Evolutionary conservation across 2,113 vertebrate genomes (phyloP).

Genomic region (Vombatus ursinus): DNA sequence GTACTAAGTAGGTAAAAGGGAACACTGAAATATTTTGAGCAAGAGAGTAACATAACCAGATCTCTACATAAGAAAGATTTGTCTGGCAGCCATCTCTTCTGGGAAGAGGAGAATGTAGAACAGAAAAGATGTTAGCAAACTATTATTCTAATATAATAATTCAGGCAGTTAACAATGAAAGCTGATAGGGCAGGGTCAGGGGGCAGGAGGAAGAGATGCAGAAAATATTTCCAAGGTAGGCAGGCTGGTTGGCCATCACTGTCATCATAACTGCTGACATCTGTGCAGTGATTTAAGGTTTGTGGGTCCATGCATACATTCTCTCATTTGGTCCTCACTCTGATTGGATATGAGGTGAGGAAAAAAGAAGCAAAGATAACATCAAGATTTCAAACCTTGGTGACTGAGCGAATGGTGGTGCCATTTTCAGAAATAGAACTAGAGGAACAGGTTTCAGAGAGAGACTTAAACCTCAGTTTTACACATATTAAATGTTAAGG

Average conservation of each 20-base stretch:
- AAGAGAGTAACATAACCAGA: background rate
- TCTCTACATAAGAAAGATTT: background rate
- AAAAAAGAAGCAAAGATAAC: background rate
- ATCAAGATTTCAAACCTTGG: background rate
- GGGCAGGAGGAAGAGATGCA: background rate
- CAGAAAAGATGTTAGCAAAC: background rate
- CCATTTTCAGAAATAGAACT: background rate
- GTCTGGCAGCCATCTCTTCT: background rate
- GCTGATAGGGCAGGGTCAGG: background rate
- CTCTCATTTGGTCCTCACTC: background rate
- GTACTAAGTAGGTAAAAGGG: background rate
- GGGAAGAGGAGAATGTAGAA: background rate
- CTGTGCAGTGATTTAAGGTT: background rate
- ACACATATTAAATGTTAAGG: background rate
- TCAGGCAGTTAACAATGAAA: background rate
- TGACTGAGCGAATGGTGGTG: background rate
- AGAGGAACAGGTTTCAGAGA: background rate
- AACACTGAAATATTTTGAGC: background rate
- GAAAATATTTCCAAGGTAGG: background rate
- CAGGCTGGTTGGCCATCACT: background rate
- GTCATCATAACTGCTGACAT: background rate
- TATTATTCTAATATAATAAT: background rate
- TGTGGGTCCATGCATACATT: background rate
- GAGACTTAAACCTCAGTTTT: background rate
- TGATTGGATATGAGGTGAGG: background rate